A percentile compares a stretch with the other conserved stretches of the same genome.
phyloP scores from a whole-genome alignment of 2,797 vertebrate species.

The Enteromius radiatus region DNA sequence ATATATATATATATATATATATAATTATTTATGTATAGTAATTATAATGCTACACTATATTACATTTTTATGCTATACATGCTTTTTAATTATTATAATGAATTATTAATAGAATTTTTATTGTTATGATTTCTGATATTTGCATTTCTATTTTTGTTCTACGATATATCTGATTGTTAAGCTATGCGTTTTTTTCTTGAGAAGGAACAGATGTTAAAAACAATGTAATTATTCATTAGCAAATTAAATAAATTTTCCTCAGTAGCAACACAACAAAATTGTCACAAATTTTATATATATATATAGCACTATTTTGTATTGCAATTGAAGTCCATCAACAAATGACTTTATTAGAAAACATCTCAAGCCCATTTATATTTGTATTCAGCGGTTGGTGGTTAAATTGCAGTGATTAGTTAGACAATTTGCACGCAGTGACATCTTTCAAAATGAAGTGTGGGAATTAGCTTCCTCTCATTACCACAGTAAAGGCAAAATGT shows the following conservation, averaged over 20 bases:
- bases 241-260: not conserved
- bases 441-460: slow-evolving; percentile 23
- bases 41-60: not conserved
- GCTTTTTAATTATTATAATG: not conserved
- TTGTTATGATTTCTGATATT: not conserved
- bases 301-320: not conserved
- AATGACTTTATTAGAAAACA: slow-evolving; percentile 10
- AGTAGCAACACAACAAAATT: not conserved
- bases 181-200: not conserved
- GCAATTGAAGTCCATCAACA: not conserved
- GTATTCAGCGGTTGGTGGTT: slow-evolving; percentile 13
- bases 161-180: not conserved
- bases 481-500: not conserved
- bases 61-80: not conserved
- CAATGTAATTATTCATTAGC: not conserved
- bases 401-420: slow-evolving; percentile 14
- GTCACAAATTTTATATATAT: not conserved
- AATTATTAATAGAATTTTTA: not conserved
- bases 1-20: too few relatives aligned
- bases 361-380: slow-evolving; percentile 30
- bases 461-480: slow-evolving; percentile 17
- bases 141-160: not conserved
- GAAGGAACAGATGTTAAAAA: not conserved
- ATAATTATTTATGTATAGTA: not conserved
- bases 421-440: slow-evolving; percentile 32